Base-by-base conservation (phyloP, 2,888 invertebrate species). In the Chymomyza amoena region DNA sequence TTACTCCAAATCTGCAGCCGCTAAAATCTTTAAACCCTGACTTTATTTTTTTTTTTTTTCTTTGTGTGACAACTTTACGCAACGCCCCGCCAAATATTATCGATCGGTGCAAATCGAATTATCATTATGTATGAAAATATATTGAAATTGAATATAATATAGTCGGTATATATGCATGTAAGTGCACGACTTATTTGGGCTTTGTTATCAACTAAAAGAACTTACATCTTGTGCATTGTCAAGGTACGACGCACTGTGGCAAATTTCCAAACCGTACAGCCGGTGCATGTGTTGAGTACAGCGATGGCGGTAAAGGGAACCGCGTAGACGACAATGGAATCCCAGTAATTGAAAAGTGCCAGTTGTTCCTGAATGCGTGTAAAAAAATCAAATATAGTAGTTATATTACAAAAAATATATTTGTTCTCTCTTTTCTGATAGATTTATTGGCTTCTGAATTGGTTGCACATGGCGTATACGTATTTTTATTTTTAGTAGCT, bases 301-400 rank as follows among this genome's bases (percentile, higher is more conserved):
- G 95, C 93, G 73, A 97, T 96, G 59, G 94, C 91, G 2, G 93
- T 92, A 78, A 96, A 94, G 2, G 97, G 97, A 51, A 96, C 89
- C 6, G 95, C 93, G 87, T 97, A 95, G 0, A 96, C 95, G 4
- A 96, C 83, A 54, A 94, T 90, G 1, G 95, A 95, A 89, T 97
- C 97, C 68, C 95, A 91, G 64, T 94, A 90, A 90, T 96, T 96
- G 84, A 96, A 94, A 9, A 93, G 91, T 39, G 92, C 93, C 18
- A 95, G 95, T 78, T 94, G 92, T 13, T 92, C 91, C 85, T 94
- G 88, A 15, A 51, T 51, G 15, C 7, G 16, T 51, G 51, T 15
- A 51, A 51, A 51, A 1, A 51, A 4, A 28, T 28, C 4, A 4
- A 28, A 28, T 28, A 28, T 6, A 28, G 4, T 4, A 28, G 6